Evolutionary conservation across 2,888 invertebrate genomes (phyloP).

Genomic region (Gasteruption jaculator): DNA sequence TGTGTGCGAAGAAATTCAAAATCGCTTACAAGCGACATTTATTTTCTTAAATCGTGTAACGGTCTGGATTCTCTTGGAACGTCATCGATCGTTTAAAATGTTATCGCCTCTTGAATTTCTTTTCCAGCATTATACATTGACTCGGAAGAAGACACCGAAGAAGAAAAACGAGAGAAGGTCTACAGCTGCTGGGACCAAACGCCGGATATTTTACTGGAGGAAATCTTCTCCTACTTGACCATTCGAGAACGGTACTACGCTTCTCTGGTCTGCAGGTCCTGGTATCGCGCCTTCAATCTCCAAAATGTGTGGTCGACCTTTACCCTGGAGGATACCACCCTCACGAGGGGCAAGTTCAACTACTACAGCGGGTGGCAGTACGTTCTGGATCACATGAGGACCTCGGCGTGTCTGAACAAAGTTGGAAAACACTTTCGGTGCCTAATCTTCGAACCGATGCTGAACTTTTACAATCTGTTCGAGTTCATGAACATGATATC

Average conservation of each 20-base stretch:
- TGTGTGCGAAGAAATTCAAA: too few relatives aligned
- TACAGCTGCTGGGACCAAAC: constrained; percentile 64
- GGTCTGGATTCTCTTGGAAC: too few relatives aligned
- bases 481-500: constrained; percentile 81
- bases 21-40: too few relatives aligned
- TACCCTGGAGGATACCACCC: constrained; percentile 65
- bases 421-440: constrained; percentile 65
- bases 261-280: constrained; percentile 64
- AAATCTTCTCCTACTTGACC: constrained; percentile 65
- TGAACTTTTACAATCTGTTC: constrained; percentile 76
- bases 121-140: constrained; percentile 55
- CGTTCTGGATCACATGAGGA: constrained; percentile 69
- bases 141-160: constrained; percentile 48
- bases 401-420: constrained; percentile 65
- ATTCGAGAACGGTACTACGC: constrained; percentile 70
- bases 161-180: constrained; percentile 44
- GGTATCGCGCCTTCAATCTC: constrained; percentile 69
- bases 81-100: too few relatives aligned
- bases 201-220: constrained; percentile 70
- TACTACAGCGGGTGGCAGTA: constrained; percentile 80
- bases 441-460: constrained; percentile 68
- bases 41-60: too few relatives aligned
- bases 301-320: constrained; percentile 75
- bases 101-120: constrained; percentile 8
- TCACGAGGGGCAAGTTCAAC: constrained; percentile 72